Evolutionary conservation across 2,888 invertebrate genomes (phyloP).

Genomic region (Watsonalla cultraria): DNA sequence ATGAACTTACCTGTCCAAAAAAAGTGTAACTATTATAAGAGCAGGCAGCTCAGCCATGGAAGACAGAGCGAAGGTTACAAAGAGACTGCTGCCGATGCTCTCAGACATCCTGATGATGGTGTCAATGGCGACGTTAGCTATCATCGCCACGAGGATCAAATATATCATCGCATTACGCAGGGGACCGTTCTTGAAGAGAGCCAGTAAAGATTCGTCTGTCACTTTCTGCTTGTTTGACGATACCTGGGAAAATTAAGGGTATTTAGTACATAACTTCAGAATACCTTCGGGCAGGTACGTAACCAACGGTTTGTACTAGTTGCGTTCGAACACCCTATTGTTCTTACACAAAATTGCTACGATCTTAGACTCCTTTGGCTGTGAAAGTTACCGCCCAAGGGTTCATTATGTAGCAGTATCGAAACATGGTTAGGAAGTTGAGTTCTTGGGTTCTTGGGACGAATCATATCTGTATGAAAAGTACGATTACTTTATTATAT

Average conservation of each 20-base stretch:
- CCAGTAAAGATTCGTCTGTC: conserved; percentile 31
- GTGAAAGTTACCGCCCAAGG: no score
- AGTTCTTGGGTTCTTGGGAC: no score
- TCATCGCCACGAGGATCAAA: conserved; percentile 36
- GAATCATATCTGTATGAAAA: no score
- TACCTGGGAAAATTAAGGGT: conserved; percentile 10
- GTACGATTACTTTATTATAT: no score
- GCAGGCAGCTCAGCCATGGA: conserved; percentile 47
- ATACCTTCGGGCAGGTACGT: no score
- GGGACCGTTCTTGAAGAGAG: conserved; percentile 29
- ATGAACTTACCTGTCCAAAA: conserved; percentile 22
- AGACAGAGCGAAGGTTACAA: conserved; percentile 48
- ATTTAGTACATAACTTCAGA: background rate
- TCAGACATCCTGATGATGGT: conserved; percentile 51
- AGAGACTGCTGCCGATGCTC: conserved; percentile 49
- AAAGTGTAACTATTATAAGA: conserved; percentile 16
- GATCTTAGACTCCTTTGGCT: no score
- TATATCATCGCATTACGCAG: conserved; percentile 33
- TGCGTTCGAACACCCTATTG: no score
- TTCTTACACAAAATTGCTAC: no score
- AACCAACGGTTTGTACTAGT: no score
- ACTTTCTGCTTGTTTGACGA: conserved; percentile 25
- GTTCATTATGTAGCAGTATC: no score
- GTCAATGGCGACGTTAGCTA: conserved; percentile 42
- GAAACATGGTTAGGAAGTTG: no score